Conservation (phyloP, 2,797 vertebrate genomes). For the Anabacerthia variegaticeps region DNA sequence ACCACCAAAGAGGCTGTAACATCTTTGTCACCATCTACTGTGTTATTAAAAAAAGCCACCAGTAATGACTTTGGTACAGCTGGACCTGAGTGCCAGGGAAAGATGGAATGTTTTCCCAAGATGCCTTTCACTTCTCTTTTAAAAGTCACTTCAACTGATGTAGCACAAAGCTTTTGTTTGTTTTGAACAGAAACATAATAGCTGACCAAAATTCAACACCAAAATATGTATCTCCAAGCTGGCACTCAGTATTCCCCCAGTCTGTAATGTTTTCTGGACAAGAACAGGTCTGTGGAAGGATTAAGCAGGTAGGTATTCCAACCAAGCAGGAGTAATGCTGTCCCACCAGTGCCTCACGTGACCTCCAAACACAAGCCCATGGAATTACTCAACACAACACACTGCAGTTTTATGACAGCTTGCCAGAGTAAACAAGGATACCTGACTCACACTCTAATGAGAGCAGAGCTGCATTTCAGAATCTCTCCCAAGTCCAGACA, state of each 20-base stretch:
- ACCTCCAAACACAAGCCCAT: not conserved
- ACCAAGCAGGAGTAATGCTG: not conserved
- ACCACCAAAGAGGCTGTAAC: not conserved
- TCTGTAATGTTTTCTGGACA: not conserved
- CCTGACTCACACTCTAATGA: conserved; percentile 27
- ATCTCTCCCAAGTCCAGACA: not conserved
- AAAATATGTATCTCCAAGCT: not conserved
- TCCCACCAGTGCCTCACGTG: not conserved
- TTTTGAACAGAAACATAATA: not conserved
- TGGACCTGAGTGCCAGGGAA: not conserved
- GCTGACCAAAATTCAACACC: not conserved
- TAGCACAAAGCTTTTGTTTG: not conserved
- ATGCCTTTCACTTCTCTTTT: not conserved
- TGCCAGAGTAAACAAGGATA: conserved; percentile 50
- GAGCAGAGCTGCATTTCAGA: not conserved
- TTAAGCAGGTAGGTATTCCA: not conserved
- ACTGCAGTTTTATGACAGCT: not conserved
- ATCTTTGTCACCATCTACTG: not conserved
- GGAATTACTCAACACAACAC: conserved; percentile 33
- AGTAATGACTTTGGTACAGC: not conserved
- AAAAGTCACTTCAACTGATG: not conserved
- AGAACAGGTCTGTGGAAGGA: not conserved
- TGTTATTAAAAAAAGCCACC: not conserved
- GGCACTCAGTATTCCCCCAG: not conserved
- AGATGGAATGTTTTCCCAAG: not conserved